These are phyloP conservation scores for Ostrea denselamellosa DNA, from an alignment of 1,140 invertebrate species.

Conservation along the genomic window DNA sequence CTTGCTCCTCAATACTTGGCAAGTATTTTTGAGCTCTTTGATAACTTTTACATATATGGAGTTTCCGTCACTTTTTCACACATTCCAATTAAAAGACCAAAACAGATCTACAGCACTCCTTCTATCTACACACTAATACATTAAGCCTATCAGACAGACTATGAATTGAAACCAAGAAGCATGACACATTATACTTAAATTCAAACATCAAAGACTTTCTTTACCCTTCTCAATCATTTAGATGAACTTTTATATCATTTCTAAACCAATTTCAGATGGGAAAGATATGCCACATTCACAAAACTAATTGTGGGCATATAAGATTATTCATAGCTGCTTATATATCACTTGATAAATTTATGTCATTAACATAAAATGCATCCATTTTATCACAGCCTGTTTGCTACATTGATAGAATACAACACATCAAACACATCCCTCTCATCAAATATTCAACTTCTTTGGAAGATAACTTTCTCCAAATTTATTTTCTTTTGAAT, in stretches of 20 bases:
- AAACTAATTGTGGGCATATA: constrained; percentile 36
- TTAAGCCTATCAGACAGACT: background rate
- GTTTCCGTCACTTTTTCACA: background rate
- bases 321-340: constrained; percentile 39
- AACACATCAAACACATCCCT: constrained; percentile 29
- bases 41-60: background rate
- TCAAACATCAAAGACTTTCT: constrained; percentile 38
- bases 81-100: constrained; percentile 4
- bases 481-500: constrained; percentile 9
- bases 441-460: constrained; percentile 33
- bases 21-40: background rate
- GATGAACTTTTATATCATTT: constrained; percentile 38
- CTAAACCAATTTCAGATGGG: constrained; percentile 33
- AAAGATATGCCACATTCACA: constrained; percentile 20
- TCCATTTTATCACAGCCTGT: constrained; percentile 18
- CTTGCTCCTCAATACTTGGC: background rate
- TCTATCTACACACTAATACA: background rate
- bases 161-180: constrained; percentile 25
- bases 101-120: background rate
- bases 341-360: constrained; percentile 37
- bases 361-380: constrained; percentile 38
- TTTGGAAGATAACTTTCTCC: background rate
- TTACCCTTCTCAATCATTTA: constrained; percentile 33
- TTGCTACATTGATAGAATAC: background rate
- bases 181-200: constrained; percentile 43